Evolutionary conservation across 2,797 vertebrate genomes (phyloP), one percentile per base, ranked within the genome.

Genomic region (Myiotriccus ornatus): DNA sequence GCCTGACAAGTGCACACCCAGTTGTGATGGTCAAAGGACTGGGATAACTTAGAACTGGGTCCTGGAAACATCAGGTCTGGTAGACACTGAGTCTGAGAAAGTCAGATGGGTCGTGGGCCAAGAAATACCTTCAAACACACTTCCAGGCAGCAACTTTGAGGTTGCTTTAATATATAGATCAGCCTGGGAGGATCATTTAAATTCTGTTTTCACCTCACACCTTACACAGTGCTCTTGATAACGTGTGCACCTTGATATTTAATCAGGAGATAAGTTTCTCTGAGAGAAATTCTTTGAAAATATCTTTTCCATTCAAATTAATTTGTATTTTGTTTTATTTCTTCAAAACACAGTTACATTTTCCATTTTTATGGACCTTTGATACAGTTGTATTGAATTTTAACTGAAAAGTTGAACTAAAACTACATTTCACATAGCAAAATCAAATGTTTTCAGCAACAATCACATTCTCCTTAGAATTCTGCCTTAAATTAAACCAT

Each of bases 381-480:
- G n/a, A 30, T 50, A 43, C 1, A 53, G 8, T 60, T 60, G 55
- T 41, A 57, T 44, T 81, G 25, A 30, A 47, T 78, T 88, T 93
- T 78, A 75, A 78, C 39, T 71, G 69, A 87, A 77, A 89, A 84
- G 8, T 12, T 77, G 59, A 84, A 47, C 16, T 80, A 63, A 89
- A 90, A 25, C 30, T 89, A 23, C 35, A 44, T 92, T 92, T 93
- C 75, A 34, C 32, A 16, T 32, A 56, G 16, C 25, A 85, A 87
- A 95, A 87, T 76, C 27, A 60, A 89, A 28, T 53, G 18, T 64
- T 92, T 84, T 90, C 81, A 90, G 63, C 41, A 90, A 79, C 59
- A 76, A 53, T 79, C 41, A 32, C 23, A 25, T 90, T 74, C 32
- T 83, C 18, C 64, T 74, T 82, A 85, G 71, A 91, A 83, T 75